phyloP scores from a whole-genome alignment of 2,888 invertebrate genomes.

The Microchrysa polita region DNA sequence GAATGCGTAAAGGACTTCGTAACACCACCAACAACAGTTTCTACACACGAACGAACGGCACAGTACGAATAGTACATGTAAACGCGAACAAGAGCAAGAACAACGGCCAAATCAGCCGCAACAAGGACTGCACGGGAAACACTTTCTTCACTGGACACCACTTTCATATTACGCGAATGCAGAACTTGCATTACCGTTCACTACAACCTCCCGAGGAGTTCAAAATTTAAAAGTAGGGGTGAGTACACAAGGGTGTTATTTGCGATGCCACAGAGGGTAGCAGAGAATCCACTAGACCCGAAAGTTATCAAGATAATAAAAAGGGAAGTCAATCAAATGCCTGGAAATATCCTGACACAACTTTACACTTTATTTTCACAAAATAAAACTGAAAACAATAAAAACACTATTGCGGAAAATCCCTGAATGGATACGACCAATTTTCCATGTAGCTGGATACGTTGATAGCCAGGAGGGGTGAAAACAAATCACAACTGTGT shows the following conservation, averaged over 20 bases:
- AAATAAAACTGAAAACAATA: neutral
- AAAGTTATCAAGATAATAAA: too few relatives aligned
- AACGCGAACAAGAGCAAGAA: neutral
- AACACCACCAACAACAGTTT: slow-evolving; percentile 8
- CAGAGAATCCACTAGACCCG: too few relatives aligned
- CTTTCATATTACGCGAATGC: slow-evolving; percentile 40
- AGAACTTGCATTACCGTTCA: slow-evolving; percentile 12
- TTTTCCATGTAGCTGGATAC: slow-evolving; percentile 34
- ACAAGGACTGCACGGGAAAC: neutral
- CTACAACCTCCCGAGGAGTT: neutral
- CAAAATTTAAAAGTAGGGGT: neutral
- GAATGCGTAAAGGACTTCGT: neutral
- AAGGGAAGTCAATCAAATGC: too few relatives aligned
- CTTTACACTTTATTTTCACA: neutral
- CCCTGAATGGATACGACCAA: slow-evolving; percentile 40
- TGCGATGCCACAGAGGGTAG: too few relatives aligned
- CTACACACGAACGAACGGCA: neutral
- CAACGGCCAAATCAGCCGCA: slow-evolving; percentile 14
- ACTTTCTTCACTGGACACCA: slow-evolving; percentile 18
- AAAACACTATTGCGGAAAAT: slow-evolving; percentile 32
- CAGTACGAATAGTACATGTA: slow-evolving; percentile 26
- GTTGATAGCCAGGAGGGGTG: neutral
- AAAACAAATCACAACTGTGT: neutral
- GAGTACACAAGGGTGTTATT: neutral
- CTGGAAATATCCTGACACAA: too few relatives aligned